phyloP scores from a whole-genome alignment of 2,888 invertebrate genomes.

The Petrolisthes cinctipes region DNA sequence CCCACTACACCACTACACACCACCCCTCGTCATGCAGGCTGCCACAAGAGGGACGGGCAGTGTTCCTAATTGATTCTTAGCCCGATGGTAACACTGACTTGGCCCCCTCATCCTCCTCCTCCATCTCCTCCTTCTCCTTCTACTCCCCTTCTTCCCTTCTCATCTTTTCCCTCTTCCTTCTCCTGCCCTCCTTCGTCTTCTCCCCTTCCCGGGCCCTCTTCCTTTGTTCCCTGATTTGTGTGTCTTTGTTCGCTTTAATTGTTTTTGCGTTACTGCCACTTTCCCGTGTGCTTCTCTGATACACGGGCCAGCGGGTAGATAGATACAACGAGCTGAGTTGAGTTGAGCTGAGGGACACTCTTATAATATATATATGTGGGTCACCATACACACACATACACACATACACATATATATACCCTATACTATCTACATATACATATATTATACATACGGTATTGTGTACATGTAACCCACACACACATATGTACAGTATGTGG shows the following conservation, averaged over 20 bases:
- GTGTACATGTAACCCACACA: too few species aligned
- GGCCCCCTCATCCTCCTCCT: not conserved
- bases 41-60: too few species aligned
- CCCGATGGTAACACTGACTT: not conserved
- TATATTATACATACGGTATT: not conserved
- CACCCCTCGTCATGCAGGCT: not conserved
- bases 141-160: not conserved
- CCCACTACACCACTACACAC: not conserved
- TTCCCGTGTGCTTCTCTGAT: not conserved
- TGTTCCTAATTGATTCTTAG: not conserved
- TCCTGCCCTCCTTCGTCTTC: not conserved
- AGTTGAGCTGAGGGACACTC: not conserved
- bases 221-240: constrained; percentile 18
- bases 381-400: not conserved
- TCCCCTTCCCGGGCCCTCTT: not conserved
- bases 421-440: not conserved
- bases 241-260: constrained; percentile 13
- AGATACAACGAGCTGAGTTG: not conserved
- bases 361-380: constrained; percentile 4
- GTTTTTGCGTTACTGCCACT: constrained; percentile 1
- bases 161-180: constrained; percentile 3
- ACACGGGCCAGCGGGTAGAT: not conserved
- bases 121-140: not conserved
- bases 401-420: not conserved
- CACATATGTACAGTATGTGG: too few species aligned